Base-by-base conservation (phyloP, 2,797 vertebrate genomes). In the Falco peregrinus region DNA sequence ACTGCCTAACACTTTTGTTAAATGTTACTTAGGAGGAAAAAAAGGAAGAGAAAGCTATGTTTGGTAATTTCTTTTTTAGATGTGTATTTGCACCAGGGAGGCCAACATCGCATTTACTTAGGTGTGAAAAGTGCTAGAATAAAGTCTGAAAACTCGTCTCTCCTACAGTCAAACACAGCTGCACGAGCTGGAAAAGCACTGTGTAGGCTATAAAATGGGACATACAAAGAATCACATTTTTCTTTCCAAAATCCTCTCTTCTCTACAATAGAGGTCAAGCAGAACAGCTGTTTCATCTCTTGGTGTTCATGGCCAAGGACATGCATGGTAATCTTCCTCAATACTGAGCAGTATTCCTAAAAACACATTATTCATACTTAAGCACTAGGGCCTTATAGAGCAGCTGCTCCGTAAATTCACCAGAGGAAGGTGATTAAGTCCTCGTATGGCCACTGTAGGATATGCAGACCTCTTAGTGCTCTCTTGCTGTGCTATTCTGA, bases 361-460 rank as follows among this genome's bases (percentile, higher is more conserved):
- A 97, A 95, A 45, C 86, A 94, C 69, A 93, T 96, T 93, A 92
- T 93, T 97, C 95, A 90, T 94, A 83, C 93, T 96, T 95, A 95
- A 91, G 80, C 87, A 80, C 80, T 60, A 45, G 75, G 83, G 93
- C 83, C 93, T 95, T 91, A 83, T 15, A 65, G 84, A 93, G 83
- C 94, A 95, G 92, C 94, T 97, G 83, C 90, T 79, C 91, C 33
- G 50, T 95, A 97, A 97, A 98, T 96, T 95, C 87, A 96, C 93
- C 95, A 93, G 93, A 95, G 95, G 92, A 89, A 97, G 92, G 96
- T 95, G 90, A 96, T 96, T 97, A 92, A 89, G 64, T 54, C 67
- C 74, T 87, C 90, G 63, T 53, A 83, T 7, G 63, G 84, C 29
- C 75, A 51, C 45, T 68, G 74, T 60, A 78, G 35, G 67, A 60